phyloP scores from a whole-genome alignment of 2,113 vertebrate genomes.

The Channa argus region DNA sequence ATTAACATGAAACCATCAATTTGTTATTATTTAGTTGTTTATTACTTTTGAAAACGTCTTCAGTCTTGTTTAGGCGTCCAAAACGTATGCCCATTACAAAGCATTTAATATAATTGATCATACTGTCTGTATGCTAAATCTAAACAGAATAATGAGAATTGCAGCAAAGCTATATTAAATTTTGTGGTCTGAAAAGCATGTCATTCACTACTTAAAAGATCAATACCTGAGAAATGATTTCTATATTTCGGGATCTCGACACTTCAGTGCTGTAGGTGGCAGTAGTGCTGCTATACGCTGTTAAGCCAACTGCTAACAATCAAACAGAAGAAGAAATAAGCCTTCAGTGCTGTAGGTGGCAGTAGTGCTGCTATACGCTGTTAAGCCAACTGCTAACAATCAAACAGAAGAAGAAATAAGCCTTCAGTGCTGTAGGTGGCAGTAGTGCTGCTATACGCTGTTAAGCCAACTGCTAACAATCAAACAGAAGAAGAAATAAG shows the following conservation, averaged over 20 bases:
- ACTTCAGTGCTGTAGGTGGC: constrained; percentile 28
- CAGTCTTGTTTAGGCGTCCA: too few relatives aligned
- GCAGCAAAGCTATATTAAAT: too few relatives aligned
- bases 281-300: neutral
- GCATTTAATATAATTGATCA: too few relatives aligned
- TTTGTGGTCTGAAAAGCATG: too few relatives aligned
- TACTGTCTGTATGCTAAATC: too few relatives aligned
- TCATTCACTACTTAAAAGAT: neutral
- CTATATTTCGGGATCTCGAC: neutral
- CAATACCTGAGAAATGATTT: neutral
- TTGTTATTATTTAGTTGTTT: too few relatives aligned
- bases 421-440: constrained; percentile 28
- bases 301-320: neutral
- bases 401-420: neutral
- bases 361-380: neutral
- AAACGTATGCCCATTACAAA: too few relatives aligned
- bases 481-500: neutral
- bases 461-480: neutral
- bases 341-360: constrained; percentile 28
- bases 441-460: neutral
- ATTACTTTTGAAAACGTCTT: too few relatives aligned
- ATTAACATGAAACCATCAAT: too few relatives aligned
- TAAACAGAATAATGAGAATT: too few relatives aligned
- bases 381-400: neutral
- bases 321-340: neutral